Evolutionary conservation across 2,797 vertebrate genomes (phyloP).

Genomic region (Xenentodon cancila): DNA sequence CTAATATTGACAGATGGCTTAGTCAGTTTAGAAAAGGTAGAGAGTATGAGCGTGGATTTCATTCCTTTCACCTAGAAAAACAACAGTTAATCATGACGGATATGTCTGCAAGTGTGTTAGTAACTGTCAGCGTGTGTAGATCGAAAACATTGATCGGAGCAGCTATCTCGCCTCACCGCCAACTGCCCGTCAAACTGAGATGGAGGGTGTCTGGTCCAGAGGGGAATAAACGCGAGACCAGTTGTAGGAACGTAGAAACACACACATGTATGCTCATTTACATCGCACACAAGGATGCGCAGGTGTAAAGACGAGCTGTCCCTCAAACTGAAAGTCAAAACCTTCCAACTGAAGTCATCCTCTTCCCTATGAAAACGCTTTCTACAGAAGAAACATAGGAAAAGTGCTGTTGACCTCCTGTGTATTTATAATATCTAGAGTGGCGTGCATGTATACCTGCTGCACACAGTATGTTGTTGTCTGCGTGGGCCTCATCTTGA

Average conservation of each 20-base stretch:
- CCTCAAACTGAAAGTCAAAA: neutral
- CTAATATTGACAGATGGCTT: conserved; percentile 38
- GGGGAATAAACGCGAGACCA: conserved; percentile 40
- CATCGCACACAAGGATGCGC: neutral
- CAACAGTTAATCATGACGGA: conserved; percentile 57
- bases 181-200: conserved; percentile 70
- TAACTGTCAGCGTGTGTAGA: conserved; percentile 55
- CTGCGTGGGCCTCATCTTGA: conserved; percentile 47
- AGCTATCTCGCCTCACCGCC: conserved; percentile 63
- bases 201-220: conserved; percentile 66
- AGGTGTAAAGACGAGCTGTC: neutral
- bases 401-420: conserved; percentile 14
- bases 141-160: conserved; percentile 74
- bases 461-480: conserved; percentile 23
- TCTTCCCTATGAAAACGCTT: conserved; percentile 21
- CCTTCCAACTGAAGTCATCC: conserved; percentile 6
- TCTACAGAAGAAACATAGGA: neutral
- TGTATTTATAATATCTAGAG: conserved; percentile 14
- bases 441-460: neutral
- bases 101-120: conserved; percentile 45
- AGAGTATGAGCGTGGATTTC: conserved; percentile 20
- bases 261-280: neutral
- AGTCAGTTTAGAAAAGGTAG: conserved; percentile 15
- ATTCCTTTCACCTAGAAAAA: conserved; percentile 19
- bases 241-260: conserved; percentile 12